A percentile compares a stretch with the other conserved stretches of the same genome.
These are phyloP conservation scores for Diorhabda sublineata DNA, from an alignment of 1,140 invertebrate species.

Conservation along the genomic window DNA sequence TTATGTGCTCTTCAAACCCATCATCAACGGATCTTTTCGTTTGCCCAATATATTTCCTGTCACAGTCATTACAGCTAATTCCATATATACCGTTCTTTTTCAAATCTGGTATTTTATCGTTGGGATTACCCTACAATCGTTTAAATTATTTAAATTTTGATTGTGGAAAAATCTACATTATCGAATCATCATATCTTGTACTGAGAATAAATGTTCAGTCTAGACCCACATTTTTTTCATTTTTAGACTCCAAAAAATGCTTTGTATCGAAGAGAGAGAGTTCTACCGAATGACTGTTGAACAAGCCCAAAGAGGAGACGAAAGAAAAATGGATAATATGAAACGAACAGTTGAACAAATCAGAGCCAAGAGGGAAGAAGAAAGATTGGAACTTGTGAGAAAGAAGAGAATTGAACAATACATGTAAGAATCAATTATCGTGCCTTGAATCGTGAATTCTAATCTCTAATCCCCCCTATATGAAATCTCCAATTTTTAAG, in stretches of 20 bases:
- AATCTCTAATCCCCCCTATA: background rate
- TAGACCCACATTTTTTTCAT: background rate
- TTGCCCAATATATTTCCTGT: no score
- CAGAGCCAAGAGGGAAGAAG: slow-evolving; percentile 37
- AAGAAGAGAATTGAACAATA: slow-evolving; percentile 44
- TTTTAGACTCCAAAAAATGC: slow-evolving; percentile 36
- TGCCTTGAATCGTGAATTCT: no score
- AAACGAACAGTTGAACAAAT: slow-evolving; percentile 34
- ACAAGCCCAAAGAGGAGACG: slow-evolving; percentile 35
- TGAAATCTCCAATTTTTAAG: background rate
- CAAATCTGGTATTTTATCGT: no score
- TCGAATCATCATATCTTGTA: no score
- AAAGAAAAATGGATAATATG: slow-evolving; percentile 37
- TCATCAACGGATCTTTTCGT: no score
- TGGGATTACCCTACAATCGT: no score
- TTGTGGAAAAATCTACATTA: no score
- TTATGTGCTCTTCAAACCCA: no score
- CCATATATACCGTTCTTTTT: no score
- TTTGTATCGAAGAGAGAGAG: slow-evolving; percentile 38
- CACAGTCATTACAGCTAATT: no score
- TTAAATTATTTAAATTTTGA: no score
- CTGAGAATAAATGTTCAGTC: no score
- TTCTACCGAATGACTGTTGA: slow-evolving; percentile 40
- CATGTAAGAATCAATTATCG: slow-evolving; percentile 26
- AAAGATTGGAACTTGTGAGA: slow-evolving; percentile 40